Percentiles rank a stretch among this genome's conserved stretches.
Conservation (phyloP, 2,888 invertebrate species). For the Caenorhabditis angaria region DNA sequence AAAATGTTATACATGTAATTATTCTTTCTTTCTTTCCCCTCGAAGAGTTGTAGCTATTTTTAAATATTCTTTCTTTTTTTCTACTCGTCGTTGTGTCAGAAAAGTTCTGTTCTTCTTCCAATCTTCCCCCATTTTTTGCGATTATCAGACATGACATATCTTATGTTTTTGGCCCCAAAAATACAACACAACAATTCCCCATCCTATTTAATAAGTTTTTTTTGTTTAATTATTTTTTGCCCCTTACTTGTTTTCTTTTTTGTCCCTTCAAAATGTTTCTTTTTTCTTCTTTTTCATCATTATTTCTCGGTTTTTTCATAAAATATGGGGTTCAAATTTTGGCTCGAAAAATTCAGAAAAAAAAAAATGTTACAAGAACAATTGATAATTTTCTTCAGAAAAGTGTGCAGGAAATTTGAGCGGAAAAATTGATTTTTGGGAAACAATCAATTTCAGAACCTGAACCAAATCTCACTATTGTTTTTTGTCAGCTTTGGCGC, state of each 20-base stretch:
- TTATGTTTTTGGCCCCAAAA: neutral
- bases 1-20: slow-evolving; percentile 1
- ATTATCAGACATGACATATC: slow-evolving; percentile 4
- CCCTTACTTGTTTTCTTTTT: neutral
- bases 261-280: neutral
- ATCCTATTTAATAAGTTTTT: neutral
- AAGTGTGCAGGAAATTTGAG: too few species aligned
- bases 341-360: too few species aligned
- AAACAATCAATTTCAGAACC: too few species aligned
- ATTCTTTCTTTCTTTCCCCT: neutral
- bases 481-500: too few species aligned
- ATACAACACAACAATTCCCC: neutral
- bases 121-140: too few species aligned
- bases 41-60: neutral
- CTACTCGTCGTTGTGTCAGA: neutral
- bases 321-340: slow-evolving; percentile 1
- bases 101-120: neutral
- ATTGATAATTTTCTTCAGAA: too few species aligned
- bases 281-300: neutral
- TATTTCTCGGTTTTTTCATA: neutral
- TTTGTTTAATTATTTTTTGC: neutral
- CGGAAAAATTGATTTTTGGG: too few species aligned
- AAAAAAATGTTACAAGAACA: too few species aligned
- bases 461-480: too few species aligned
- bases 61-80: neutral